Conservation (phyloP, 2,113 vertebrate genomes). For the Phyllopteryx taeniolatus region DNA sequence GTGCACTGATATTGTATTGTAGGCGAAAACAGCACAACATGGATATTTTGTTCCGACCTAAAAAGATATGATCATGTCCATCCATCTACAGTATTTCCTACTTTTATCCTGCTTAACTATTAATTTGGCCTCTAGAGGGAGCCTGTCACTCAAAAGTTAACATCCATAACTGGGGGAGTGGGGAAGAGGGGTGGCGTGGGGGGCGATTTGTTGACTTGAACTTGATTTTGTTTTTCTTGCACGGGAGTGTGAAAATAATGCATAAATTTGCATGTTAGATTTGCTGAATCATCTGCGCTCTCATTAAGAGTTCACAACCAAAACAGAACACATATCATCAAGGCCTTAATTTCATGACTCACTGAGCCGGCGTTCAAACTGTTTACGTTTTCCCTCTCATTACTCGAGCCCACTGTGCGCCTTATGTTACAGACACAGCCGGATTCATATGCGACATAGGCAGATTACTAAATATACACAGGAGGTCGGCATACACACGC, state of each 20-base stretch:
- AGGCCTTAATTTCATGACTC: slow-evolving; percentile 37
- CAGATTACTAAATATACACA: slow-evolving; percentile 7
- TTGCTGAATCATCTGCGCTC: slow-evolving; percentile 6
- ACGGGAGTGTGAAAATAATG: neutral
- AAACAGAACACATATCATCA: slow-evolving; percentile 14
- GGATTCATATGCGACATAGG: slow-evolving; percentile 1
- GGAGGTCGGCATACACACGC: neutral
- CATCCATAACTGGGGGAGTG: neutral
- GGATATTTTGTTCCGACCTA: no score
- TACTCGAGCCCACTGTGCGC: slow-evolving; percentile 7
- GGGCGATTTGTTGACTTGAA: neutral
- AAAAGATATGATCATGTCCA: neutral
- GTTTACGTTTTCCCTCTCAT: slow-evolving; percentile 25
- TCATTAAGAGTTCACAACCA: slow-evolving; percentile 10
- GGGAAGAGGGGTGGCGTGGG: neutral
- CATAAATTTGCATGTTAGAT: slow-evolving; percentile 1
- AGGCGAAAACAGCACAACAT: no score
- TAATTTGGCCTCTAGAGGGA: slow-evolving; percentile 4
- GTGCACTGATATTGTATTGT: no score
- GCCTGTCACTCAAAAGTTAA: neutral
- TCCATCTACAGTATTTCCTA: neutral
- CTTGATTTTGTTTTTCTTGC: neutral
- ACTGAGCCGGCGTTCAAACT: slow-evolving; percentile 19
- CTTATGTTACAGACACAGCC: slow-evolving; percentile 7
- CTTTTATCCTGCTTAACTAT: neutral